phyloP scores from a whole-genome alignment of 2,888 invertebrate genomes.

The Temnothorax ravouxi region DNA sequence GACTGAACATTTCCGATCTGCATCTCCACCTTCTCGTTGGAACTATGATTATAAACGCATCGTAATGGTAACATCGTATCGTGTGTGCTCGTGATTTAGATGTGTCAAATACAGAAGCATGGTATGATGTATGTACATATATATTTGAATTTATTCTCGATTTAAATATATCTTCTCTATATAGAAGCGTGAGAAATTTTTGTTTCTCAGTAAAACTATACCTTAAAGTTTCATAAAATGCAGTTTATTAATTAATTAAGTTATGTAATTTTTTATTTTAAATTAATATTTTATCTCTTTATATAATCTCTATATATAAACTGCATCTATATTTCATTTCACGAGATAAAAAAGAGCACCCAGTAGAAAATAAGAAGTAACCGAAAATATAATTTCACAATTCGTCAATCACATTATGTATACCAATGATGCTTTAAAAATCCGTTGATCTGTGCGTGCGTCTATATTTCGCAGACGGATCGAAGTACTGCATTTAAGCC shows the following conservation, averaged over 20 bases:
- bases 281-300: too few relatives aligned
- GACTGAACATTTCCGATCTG: background rate
- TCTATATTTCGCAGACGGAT: too few relatives aligned
- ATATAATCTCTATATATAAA: background rate
- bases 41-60: background rate
- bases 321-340: background rate
- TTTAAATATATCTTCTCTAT: slow-evolving; percentile 19
- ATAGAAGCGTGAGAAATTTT: background rate
- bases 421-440: background rate
- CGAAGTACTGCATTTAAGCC: too few relatives aligned
- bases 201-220: background rate
- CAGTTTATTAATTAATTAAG: background rate
- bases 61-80: background rate
- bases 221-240: background rate
- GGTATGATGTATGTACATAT: slow-evolving; percentile 7
- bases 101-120: slow-evolving; percentile 11
- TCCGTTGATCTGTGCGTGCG: background rate
- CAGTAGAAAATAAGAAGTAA: background rate
- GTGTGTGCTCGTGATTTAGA: background rate
- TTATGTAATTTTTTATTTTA: background rate
- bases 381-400: background rate
- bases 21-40: background rate
- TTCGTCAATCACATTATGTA: background rate
- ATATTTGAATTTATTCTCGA: background rate
- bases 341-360: background rate